These are phyloP conservation scores for Siniperca undulata DNA, from an alignment of 2,797 vertebrate genomes.

Conservation along the genomic window DNA sequence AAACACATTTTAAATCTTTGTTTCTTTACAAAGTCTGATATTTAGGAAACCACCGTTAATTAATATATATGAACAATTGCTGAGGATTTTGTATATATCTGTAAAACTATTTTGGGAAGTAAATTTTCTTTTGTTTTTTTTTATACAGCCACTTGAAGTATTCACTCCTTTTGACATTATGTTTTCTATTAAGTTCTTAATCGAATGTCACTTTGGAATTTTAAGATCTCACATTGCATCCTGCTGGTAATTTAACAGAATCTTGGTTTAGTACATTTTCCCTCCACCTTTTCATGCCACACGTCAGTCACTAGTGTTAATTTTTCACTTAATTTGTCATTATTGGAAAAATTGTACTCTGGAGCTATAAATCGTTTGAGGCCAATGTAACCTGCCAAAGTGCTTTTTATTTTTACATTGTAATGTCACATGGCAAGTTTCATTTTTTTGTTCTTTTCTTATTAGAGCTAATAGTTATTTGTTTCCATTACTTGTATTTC, in stretches of 20 bases:
- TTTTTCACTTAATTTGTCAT: neutral
- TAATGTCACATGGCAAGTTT: neutral
- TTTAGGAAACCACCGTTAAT: neutral
- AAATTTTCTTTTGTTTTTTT: too few relatives aligned
- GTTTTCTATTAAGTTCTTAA: neutral
- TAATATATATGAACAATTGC: neutral
- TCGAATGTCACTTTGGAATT: neutral
- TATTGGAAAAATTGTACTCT: neutral
- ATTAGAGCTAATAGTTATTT: neutral
- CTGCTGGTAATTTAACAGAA: neutral
- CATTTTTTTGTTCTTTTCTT: constrained; percentile 7
- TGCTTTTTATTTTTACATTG: neutral
- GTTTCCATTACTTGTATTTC: neutral
- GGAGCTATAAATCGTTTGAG: neutral
- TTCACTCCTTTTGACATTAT: neutral
- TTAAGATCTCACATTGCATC: neutral
- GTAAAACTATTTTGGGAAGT: neutral
- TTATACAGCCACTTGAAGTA: neutral
- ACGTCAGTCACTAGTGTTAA: neutral
- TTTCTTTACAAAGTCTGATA: neutral
- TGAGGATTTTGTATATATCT: neutral
- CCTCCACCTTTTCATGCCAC: neutral
- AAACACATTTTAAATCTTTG: neutral
- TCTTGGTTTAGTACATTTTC: neutral
- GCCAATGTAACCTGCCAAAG: neutral